Base-by-base conservation (phyloP, 2,797 vertebrate genomes). In the Coregonus sp. region DNA sequence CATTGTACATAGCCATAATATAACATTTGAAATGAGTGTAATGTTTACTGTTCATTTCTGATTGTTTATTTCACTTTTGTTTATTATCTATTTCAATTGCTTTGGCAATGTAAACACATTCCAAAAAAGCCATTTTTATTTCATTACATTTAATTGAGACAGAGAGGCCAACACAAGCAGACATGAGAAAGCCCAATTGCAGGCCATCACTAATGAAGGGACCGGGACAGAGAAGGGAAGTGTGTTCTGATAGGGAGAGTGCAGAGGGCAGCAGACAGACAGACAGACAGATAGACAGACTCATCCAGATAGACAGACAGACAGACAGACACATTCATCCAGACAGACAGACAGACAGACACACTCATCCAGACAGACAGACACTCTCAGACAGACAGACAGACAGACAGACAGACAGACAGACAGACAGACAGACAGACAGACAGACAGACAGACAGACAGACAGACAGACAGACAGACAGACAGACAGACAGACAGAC, bases 251-350 rank as follows among this genome's bases (percentile, higher is more conserved):
- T 85, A 86, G 85, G 1, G 40, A 0, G 82, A 81, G 88, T 85
- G 86, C 86, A 92, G 86, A 90, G 90, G 91, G 88, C 91, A 89
- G 82, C 78, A 91, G 82, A 75, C 77, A 52, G 72, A 18, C 65
- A 20, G n/a, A 70, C 66, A 37, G 29, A 59, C 77, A 61, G 40
- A 54, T 16, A 50, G 65, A 77, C 54, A 37, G 18, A 6, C 71
- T 50, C 18, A 3, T 75, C 54, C 80, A 78, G 76, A 18, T 5
- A 68, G 35, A 80, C 82, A 77, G 51, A 77, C 70, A 11, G 54
- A 78, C 68, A 75, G 71, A 70, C 76, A n/a, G n/a, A 75, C 72
- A 75, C 25, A n/a, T n/a, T 25, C 78, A 59, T 2, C 9, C 14
- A 81, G 78, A 77, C 65, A 75, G 66, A 11, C 66, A 78, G 35